Percentiles rank a stretch among this genome's conserved stretches.
These are phyloP conservation scores for Andricus grossulariae DNA, from an alignment of 1,140 invertebrate species.

Conservation along the genomic window DNA sequence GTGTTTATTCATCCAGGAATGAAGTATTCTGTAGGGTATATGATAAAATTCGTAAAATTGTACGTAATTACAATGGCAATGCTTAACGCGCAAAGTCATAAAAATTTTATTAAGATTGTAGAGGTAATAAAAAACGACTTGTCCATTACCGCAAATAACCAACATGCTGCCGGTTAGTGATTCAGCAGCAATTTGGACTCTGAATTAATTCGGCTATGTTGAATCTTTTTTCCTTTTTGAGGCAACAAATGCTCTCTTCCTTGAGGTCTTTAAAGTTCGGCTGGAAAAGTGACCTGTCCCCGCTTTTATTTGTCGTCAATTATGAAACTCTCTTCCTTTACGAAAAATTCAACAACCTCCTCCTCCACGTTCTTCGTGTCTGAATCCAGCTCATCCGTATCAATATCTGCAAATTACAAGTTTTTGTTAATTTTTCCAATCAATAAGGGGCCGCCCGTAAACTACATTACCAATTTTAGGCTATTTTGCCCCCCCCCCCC, in stretches of 20 bases:
- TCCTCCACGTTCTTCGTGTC: constrained; percentile 93
- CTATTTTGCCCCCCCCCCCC: too few species aligned
- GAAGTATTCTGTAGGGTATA: constrained; percentile 68
- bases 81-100: not conserved
- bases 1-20: constrained; percentile 12
- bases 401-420: constrained; percentile 83
- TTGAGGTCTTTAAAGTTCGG: constrained; percentile 59
- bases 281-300: constrained; percentile 37
- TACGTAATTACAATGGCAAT: constrained; percentile 56
- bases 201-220: not conserved
- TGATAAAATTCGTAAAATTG: constrained; percentile 71
- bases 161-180: not conserved
- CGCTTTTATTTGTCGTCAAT: constrained; percentile 78
- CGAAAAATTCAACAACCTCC: constrained; percentile 97
- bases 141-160: constrained; percentile 14
- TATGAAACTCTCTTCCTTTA: constrained; percentile 94
- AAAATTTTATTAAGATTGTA: not conserved
- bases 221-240: not conserved
- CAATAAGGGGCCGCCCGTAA: too few species aligned
- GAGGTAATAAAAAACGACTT: not conserved
- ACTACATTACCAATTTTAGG: too few species aligned
- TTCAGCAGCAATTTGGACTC: not conserved
- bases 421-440: not conserved
- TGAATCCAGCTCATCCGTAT: constrained; percentile 92
- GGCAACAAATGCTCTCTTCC: constrained; percentile 38